Percentiles rank a stretch among this genome's conserved stretches.
Conservation (phyloP, 2,888 invertebrate species). For the Phengaris arion region DNA sequence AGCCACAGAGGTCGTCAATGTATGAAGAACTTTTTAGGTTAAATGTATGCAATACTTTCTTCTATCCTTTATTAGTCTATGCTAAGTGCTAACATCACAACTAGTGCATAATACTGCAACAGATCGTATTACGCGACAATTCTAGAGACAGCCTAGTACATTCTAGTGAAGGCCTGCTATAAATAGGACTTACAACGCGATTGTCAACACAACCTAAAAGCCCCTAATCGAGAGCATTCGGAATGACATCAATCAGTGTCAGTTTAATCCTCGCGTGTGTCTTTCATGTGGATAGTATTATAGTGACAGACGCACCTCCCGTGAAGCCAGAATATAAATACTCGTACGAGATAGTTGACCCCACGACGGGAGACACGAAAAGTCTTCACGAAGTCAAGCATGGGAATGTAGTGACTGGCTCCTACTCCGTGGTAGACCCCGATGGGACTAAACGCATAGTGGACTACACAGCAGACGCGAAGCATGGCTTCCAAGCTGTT, state of each 20-base stretch:
- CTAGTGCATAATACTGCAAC: constrained; percentile 21
- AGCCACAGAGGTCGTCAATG: too few relatives aligned
- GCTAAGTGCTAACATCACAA: background rate
- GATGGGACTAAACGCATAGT: constrained; percentile 70
- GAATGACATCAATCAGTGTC: constrained; percentile 54
- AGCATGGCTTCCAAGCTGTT: constrained; percentile 76
- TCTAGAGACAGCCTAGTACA: constrained; percentile 48
- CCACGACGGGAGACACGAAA: constrained; percentile 67
- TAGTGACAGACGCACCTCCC: constrained; percentile 63
- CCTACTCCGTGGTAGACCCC: constrained; percentile 67
- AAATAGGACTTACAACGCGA: constrained; percentile 55
- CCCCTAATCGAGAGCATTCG: constrained; percentile 57
- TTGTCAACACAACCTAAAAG: constrained; percentile 50
- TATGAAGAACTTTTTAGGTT: too few relatives aligned
- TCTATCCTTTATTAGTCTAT: too few relatives aligned
- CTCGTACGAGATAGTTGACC: constrained; percentile 77
- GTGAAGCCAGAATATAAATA: constrained; percentile 65
- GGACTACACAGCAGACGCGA: constrained; percentile 71
- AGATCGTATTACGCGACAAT: constrained; percentile 41
- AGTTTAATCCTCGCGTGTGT: constrained; percentile 40
- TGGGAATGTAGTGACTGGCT: constrained; percentile 65
- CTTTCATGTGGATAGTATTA: constrained; percentile 53
- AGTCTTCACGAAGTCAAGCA: constrained; percentile 64
- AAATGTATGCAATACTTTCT: too few relatives aligned
- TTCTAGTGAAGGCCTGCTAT: constrained; percentile 68